Conservation (phyloP, 2,113 vertebrate genomes). For the Eleginops maclovinus region DNA sequence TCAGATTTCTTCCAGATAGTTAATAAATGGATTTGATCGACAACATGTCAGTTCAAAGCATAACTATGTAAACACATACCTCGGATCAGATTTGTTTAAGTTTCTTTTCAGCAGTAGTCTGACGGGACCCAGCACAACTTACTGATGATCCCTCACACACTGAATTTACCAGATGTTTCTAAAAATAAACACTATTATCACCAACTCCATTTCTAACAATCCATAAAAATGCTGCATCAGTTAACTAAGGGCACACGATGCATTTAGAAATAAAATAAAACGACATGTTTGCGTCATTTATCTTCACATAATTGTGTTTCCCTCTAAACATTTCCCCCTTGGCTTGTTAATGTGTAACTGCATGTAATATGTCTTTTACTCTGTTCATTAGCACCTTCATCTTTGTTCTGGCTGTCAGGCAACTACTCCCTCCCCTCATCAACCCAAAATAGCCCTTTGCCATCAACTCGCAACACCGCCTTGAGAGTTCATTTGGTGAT, state of each 20-base stretch:
- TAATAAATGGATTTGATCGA: neutral
- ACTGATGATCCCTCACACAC: neutral
- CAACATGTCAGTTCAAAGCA: neutral
- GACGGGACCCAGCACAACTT: constrained; percentile 1
- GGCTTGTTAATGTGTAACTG: neutral
- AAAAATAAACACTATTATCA: constrained; percentile 29
- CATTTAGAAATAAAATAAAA: neutral
- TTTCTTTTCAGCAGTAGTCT: constrained; percentile 26
- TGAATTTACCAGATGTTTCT: constrained; percentile 9
- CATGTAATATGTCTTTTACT: constrained; percentile 6
- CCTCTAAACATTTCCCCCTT: neutral
- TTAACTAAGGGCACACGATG: neutral
- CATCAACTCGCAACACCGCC: constrained; percentile 15
- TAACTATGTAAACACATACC: neutral
- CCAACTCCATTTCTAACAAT: constrained; percentile 10
- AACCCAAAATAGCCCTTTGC: constrained; percentile 49
- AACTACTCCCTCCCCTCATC: constrained; percentile 32
- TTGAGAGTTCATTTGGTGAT: constrained; percentile 36
- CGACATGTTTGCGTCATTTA: neutral
- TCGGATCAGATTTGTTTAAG: constrained; percentile 8
- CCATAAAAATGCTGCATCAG: neutral
- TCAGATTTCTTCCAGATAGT: neutral
- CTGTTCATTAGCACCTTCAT: constrained; percentile 15
- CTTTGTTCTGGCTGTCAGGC: constrained; percentile 34
- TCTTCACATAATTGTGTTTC: neutral